Conservation (phyloP, 2,113 vertebrate genomes). For the Panthera leo region DNA sequence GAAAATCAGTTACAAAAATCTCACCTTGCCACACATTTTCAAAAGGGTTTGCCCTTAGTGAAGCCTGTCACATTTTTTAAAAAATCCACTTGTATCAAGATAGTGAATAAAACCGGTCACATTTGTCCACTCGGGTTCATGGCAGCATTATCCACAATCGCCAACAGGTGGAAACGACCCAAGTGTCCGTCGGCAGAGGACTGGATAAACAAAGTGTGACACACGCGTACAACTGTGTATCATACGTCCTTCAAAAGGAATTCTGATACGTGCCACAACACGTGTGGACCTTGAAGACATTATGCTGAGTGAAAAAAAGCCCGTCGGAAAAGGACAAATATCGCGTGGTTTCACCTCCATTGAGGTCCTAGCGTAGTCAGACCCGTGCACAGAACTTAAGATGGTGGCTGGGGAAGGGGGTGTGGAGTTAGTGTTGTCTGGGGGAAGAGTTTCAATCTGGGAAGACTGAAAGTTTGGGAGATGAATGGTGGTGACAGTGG, state of each 20-base stretch:
- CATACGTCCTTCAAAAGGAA: neutral
- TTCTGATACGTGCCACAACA: neutral
- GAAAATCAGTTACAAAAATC: neutral
- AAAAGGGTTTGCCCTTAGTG: neutral
- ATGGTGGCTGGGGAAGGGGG: too few relatives aligned
- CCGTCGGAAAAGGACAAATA: neutral
- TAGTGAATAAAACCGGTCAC: neutral
- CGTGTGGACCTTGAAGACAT: neutral
- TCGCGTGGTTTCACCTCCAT: rapidly evolving
- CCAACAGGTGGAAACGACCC: neutral
- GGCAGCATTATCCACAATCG: neutral
- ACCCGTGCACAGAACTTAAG: neutral
- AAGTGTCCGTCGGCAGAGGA: neutral
- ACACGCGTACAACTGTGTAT: rapidly evolving
- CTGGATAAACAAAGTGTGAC: too few relatives aligned
- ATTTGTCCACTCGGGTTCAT: neutral
- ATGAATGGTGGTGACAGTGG: neutral
- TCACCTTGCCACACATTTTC: neutral
- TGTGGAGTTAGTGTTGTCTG: neutral
- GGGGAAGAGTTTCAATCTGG: neutral
- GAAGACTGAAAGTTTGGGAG: too few relatives aligned
- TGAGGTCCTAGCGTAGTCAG: neutral
- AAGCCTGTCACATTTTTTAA: neutral
- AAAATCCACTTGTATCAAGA: neutral
- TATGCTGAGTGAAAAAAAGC: neutral